A percentile compares a stretch with the other conserved stretches of the same genome.
These are phyloP conservation scores for Lacanobia wlatinum DNA, from an alignment of 2,888 invertebrate species.

Conservation along the genomic window DNA sequence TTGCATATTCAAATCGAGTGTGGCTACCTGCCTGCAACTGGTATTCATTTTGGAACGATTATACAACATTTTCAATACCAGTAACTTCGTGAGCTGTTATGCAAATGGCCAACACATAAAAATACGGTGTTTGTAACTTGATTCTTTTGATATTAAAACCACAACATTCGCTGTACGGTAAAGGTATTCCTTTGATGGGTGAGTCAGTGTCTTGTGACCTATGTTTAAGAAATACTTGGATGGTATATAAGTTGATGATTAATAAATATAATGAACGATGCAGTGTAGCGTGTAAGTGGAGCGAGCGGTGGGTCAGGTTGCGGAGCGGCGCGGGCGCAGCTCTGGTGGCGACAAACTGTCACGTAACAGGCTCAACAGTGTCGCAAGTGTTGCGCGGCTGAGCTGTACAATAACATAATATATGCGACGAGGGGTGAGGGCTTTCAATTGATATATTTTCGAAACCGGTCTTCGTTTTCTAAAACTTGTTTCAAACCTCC, in stretches of 20 bases:
- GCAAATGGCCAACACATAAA: slow-evolving; percentile 75
- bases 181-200: slow-evolving; percentile 67
- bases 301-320: slow-evolving; percentile 72
- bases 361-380: slow-evolving; percentile 75
- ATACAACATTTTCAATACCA: slow-evolving; percentile 71
- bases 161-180: slow-evolving; percentile 54
- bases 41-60: slow-evolving; percentile 68
- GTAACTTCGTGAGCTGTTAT: slow-evolving; percentile 72
- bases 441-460: slow-evolving; percentile 90
- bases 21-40: slow-evolving; percentile 60
- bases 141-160: slow-evolving; percentile 65
- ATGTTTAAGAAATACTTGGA: slow-evolving; percentile 38
- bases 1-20: slow-evolving; percentile 69
- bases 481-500: slow-evolving; percentile 82
- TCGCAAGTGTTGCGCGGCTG: slow-evolving; percentile 80
- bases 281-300: slow-evolving; percentile 52
- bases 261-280: slow-evolving; percentile 32
- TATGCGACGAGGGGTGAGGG: slow-evolving; percentile 78
- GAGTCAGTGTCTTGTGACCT: slow-evolving; percentile 53
- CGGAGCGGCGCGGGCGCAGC: slow-evolving; percentile 53
- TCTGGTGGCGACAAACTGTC: slow-evolving; percentile 77
- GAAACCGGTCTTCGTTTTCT: slow-evolving; percentile 88
- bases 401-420: slow-evolving; percentile 87
- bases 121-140: slow-evolving; percentile 69
- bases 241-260: slow-evolving; percentile 40